phyloP scores from a whole-genome alignment of 2,888 invertebrate genomes.

The Hofmannophila pseudospretella region DNA sequence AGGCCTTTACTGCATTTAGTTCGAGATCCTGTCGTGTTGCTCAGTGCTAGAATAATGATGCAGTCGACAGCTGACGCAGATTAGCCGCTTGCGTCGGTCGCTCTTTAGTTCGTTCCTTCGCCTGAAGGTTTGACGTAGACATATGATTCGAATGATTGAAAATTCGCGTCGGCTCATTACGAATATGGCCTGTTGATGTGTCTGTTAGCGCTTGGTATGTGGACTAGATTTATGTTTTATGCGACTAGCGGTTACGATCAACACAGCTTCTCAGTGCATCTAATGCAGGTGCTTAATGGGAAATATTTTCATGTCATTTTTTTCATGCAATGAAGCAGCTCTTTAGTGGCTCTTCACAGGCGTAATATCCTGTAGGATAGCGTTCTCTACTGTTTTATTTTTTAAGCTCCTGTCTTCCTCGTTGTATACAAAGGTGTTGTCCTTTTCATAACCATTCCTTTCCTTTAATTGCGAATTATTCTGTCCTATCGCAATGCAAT shows the following conservation, averaged over 20 bases:
- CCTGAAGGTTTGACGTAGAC: slow-evolving; percentile 32
- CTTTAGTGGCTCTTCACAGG: neutral
- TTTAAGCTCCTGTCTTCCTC: neutral
- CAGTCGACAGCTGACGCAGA: slow-evolving; percentile 27
- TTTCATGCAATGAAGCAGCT: neutral
- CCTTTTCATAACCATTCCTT: neutral
- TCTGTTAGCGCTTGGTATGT: slow-evolving; percentile 24
- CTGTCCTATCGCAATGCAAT: slow-evolving; percentile 4
- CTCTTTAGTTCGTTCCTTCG: slow-evolving; percentile 1
- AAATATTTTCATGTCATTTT: no score
- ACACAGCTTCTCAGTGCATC: neutral
- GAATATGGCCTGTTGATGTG: slow-evolving; percentile 24
- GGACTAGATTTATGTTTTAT: slow-evolving; percentile 23
- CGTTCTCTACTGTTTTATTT: neutral
- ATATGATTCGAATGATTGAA: slow-evolving; percentile 40
- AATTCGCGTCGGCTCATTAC: slow-evolving; percentile 31
- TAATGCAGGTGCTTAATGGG: no score
- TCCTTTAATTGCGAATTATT: neutral
- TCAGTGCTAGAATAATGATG: slow-evolving; percentile 24
- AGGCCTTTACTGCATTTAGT: slow-evolving; percentile 8
- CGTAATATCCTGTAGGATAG: no score
- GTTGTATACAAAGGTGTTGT: neutral
- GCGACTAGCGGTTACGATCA: slow-evolving; percentile 5
- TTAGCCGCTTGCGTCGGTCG: slow-evolving; percentile 33
- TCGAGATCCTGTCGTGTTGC: slow-evolving; percentile 13